These are phyloP conservation scores for Gastrophysa polygoni DNA, from an alignment of 2,888 invertebrate genomes.

Conservation along the genomic window DNA sequence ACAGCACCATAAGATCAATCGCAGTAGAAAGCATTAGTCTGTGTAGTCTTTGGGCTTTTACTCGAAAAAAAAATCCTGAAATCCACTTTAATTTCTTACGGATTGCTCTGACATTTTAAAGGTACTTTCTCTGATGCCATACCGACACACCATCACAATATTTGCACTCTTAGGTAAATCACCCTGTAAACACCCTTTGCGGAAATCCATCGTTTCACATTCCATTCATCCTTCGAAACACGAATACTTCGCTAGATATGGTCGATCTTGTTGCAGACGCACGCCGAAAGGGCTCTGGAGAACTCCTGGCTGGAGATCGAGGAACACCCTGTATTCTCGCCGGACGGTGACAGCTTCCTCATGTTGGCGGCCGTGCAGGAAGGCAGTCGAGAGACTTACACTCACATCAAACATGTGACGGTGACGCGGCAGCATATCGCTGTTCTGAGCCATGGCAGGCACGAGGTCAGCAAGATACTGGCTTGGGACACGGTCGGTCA, in stretches of 20 bases:
- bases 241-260: neutral
- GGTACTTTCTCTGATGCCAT: no score
- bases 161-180: no score
- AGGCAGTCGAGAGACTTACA: slow-evolving; percentile 82
- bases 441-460: slow-evolving; percentile 83
- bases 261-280: slow-evolving; percentile 62
- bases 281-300: slow-evolving; percentile 82
- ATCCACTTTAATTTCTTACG: no score
- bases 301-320: slow-evolving; percentile 86
- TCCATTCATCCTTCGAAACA: neutral
- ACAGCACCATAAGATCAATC: no score
- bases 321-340: slow-evolving; percentile 82
- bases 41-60: no score
- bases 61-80: no score
- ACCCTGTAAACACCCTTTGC: no score
- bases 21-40: no score
- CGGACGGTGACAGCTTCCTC: slow-evolving; percentile 84
- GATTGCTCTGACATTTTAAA: no score
- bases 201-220: neutral
- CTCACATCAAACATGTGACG: slow-evolving; percentile 87
- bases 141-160: no score
- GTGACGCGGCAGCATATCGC: slow-evolving; percentile 82
- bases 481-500: slow-evolving; percentile 86
- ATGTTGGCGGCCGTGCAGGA: slow-evolving; percentile 83
- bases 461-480: slow-evolving; percentile 81